Percentiles rank a stretch among this genome's conserved stretches.
phyloP scores from a whole-genome alignment of 2,888 invertebrate species.

The Odontocerum albicorne region DNA sequence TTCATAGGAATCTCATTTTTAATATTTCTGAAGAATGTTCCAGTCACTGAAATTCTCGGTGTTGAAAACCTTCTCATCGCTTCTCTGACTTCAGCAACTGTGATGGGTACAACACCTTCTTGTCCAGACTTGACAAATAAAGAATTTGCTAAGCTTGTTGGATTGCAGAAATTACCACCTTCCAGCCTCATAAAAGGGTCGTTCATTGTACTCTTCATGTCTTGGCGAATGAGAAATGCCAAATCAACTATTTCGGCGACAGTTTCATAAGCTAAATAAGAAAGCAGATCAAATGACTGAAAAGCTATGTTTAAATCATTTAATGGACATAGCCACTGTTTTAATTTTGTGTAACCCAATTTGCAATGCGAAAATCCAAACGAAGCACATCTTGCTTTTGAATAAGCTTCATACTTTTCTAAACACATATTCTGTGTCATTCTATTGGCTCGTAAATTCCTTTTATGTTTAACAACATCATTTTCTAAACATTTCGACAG shows the following conservation, averaged over 20 bases:
- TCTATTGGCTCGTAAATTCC: constrained; percentile 50
- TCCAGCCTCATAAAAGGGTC: constrained; percentile 72
- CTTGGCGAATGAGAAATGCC: constrained; percentile 78
- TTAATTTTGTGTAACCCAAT: constrained; percentile 59
- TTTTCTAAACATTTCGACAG: constrained; percentile 54
- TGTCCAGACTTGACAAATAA: constrained; percentile 61
- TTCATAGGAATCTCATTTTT: constrained; percentile 39
- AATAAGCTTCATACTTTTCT: constrained; percentile 74
- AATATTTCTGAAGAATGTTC: constrained; percentile 54
- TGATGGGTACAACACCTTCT: constrained; percentile 70
- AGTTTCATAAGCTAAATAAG: constrained; percentile 87
- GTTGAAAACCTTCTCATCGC: constrained; percentile 74
- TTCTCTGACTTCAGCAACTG: constrained; percentile 80
- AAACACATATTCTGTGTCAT: constrained; percentile 59
- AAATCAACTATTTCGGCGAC: constrained; percentile 87
- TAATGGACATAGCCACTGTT: constrained; percentile 64
- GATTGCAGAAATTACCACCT: constrained; percentile 65
- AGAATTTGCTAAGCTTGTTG: constrained; percentile 59
- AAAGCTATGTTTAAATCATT: constrained; percentile 63
- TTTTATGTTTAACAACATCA: constrained; percentile 59
- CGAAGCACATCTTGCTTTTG: constrained; percentile 75
- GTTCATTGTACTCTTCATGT: constrained; percentile 65
- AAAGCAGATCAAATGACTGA: constrained; percentile 74
- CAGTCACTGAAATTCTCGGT: constrained; percentile 61
- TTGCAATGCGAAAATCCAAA: constrained; percentile 59